Evolutionary conservation across 2,888 invertebrate genomes (phyloP).

Genomic region (Lithophane semibrunnea): DNA sequence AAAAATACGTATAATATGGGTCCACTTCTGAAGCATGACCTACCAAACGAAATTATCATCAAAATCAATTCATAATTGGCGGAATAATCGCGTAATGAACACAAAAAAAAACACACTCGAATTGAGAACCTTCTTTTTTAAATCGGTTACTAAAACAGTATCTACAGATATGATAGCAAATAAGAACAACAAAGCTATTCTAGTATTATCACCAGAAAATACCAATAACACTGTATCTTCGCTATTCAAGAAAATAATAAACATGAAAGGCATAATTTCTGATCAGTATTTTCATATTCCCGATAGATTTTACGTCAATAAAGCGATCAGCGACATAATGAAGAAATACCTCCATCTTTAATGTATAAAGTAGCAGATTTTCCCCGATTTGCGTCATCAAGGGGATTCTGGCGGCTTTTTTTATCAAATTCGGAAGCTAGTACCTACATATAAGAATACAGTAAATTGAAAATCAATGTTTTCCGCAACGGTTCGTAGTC

Average conservation of each 20-base stretch:
- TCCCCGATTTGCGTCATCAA: conserved; percentile 19
- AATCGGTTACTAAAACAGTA: background rate
- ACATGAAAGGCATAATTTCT: conserved; percentile 28
- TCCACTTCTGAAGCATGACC: no score
- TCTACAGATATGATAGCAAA: background rate
- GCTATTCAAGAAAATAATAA: conserved; percentile 7
- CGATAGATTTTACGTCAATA: conserved; percentile 16
- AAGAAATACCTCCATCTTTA: conserved; percentile 29
- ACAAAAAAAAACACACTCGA: no score
- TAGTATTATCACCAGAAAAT: conserved; percentile 22
- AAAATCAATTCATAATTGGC: no score
- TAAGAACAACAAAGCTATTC: background rate
- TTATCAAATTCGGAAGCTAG: conserved; percentile 48
- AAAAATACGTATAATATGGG: no score
- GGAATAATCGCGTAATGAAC: no score
- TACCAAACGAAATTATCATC: no score
- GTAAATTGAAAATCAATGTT: conserved; percentile 62
- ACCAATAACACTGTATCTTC: conserved; percentile 11
- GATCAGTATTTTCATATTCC: conserved; percentile 37
- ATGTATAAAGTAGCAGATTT: conserved; percentile 27
- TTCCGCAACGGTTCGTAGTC: conserved; percentile 20
- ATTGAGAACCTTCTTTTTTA: no score
- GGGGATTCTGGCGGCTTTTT: conserved; percentile 33
- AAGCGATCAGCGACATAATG: conserved; percentile 35
- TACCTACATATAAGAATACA: conserved; percentile 15